Percentiles rank a stretch among this genome's conserved stretches.
phyloP scores from a whole-genome alignment of 2,888 invertebrate species.

The Ischnura elegans region DNA sequence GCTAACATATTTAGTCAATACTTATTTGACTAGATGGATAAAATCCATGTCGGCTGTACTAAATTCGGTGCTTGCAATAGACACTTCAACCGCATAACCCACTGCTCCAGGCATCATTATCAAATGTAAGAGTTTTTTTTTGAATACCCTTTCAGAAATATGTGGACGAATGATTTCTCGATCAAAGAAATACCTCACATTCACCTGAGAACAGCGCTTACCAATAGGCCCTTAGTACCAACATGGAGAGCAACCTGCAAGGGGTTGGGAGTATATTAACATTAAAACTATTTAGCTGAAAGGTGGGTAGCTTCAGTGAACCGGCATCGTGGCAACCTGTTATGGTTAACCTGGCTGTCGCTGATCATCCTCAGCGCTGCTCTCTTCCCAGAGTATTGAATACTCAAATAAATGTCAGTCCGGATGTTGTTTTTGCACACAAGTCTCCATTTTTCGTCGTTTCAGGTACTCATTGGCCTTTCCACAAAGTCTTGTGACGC shows the following conservation, averaged over 20 bases:
- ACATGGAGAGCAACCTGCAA: not conserved
- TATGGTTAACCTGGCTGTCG: not conserved
- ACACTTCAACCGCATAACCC: slow-evolving; percentile 16
- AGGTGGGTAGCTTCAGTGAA: not conserved
- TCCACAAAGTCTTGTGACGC: not conserved
- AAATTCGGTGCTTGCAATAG: not conserved
- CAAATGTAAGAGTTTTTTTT: not conserved
- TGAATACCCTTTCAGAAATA: slow-evolving; percentile 11
- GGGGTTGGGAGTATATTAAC: slow-evolving; percentile 9
- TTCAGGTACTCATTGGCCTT: slow-evolving; percentile 29
- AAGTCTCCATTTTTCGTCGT: not conserved
- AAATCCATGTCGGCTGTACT: not conserved
- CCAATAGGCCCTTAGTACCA: not conserved
- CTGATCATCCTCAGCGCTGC: not conserved
- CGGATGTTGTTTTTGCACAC: not conserved
- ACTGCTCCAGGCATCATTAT: slow-evolving; percentile 9
- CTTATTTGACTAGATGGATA: not conserved
- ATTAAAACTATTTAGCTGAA: not conserved
- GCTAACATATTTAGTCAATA: not conserved
- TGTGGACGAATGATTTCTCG: slow-evolving; percentile 28
- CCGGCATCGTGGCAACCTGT: not conserved
- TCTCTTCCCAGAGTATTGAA: not conserved
- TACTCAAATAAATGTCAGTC: slow-evolving; percentile 12
- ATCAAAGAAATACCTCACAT: not conserved
- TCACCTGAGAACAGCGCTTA: not conserved